Base-by-base conservation (phyloP, 2,888 invertebrate genomes). In the Troilus luridus region DNA sequence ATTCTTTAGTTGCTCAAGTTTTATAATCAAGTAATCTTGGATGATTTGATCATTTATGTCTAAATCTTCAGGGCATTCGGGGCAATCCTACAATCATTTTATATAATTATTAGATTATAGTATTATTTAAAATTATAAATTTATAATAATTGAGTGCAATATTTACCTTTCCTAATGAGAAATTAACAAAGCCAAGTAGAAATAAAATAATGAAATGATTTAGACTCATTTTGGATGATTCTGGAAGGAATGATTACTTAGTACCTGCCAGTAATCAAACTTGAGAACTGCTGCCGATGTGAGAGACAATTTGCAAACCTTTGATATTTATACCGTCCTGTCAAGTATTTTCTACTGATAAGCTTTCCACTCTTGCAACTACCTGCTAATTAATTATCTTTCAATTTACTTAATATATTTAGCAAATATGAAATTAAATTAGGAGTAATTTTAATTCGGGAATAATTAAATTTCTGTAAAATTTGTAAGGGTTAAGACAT, bases 81-180 rank as follows among this genome's bases (percentile, higher is more conserved):
- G 5, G n/a, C 85, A 85, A n/a, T 12, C 11, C 85, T 85, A 58
- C 11, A 58, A 56, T 54, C 6, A 21, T 41, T 17, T 3, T 81
- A 54, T 54, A n/a, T 54, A 81, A 19, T 54, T 41, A 17, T 67
- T 67, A 67, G 67, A 67, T 12, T 14, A 14, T 14, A 67, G 24
- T 12, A 24, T 5, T 41, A 41, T 8, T 77, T 77, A 6, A 41
- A 11, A 41, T 77, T 41, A 41, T 85, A 10, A 56, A 41, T 19
- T 85, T n/a, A 56, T n/a, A 1, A 12, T 54, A 5, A 54, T n/a
- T 54, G 17, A 58, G n/a, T 10, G 3, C 5, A 19, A 58, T 85
- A 85, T 41, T 54, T 56, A 85, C 85, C 56, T 85, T 56, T 85
- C 56, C 85, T 12, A 85, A 11, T n/a, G 85, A 85, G 85, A 85